Percentiles rank a stretch among this genome's conserved stretches.
Evolutionary conservation across 2,113 vertebrate genomes (phyloP).

Genomic region (Eudyptes chrysolophus): DNA sequence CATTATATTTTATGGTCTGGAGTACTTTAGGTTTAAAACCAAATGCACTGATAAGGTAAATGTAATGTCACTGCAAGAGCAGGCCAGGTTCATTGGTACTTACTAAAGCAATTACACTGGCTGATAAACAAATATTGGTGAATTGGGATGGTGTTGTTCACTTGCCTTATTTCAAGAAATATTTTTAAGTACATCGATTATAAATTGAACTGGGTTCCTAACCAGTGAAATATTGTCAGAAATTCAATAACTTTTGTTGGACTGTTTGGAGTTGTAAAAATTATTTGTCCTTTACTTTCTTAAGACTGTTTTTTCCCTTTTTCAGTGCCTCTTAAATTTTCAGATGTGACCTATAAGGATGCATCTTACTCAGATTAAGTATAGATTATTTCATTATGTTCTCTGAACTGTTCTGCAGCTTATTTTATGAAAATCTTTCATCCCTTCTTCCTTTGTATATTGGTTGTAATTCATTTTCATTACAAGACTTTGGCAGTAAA

Average conservation of each 20-base stretch:
- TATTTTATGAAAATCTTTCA: neutral
- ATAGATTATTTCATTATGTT: neutral
- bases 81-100: neutral
- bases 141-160: neutral
- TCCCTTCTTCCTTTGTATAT: neutral
- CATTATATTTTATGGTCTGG: neutral
- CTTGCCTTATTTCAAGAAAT: neutral
- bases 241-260: neutral
- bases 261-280: neutral
- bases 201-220: neutral
- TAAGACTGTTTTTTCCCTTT: neutral
- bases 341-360: neutral
- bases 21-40: neutral
- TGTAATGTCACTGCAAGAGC: neutral
- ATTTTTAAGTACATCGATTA: neutral
- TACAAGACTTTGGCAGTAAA: neutral
- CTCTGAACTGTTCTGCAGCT: neutral
- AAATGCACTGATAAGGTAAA: neutral
- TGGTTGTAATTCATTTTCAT: neutral
- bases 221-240: neutral
- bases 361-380: neutral
- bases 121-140: neutral
- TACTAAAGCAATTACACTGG: neutral
- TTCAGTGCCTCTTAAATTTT: neutral
- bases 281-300: neutral